Evolutionary conservation across 92 coral and sea anemone species (phyloP), one percentile per base, ranked within the genome.

Genomic region (Palythoa caribaeorum): DNA sequence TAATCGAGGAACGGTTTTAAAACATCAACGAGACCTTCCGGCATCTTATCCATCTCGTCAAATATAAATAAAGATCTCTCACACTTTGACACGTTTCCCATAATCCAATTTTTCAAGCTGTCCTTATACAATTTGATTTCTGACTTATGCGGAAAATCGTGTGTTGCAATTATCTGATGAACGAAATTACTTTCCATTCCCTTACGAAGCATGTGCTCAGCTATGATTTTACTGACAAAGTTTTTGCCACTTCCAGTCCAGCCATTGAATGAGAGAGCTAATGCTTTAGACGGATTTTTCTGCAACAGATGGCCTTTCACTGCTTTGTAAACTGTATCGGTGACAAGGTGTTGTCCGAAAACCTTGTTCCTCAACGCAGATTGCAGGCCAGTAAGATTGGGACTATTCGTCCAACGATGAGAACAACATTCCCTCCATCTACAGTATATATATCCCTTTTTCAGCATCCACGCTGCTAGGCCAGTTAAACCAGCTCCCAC

Each of bases 11-110:
- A 96, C 12, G 99, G 99, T 47, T 95, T 93, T 6, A 96, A 84
- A 55, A 92, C 95, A 83, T 94, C 99, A 15, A 95, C 92, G 10
- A 96, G 91, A 9, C 99, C 99, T 16, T 69, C 73, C 5, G 96
- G 99, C 92, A 95, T 93, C 86, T 96, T 96, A 76, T 96, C 99
- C 96, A 96, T 95, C 83, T 96, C 99, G 65, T 96, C 98, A 86
- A 96, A 96, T 13, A 96, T 96, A 84, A 96, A 96, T 86, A 96
- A 9, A 6, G 98, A 91, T 62, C 92, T 91, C 11, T 91, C 72
- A 81, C 99, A 96, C 17, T 69, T 63, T 36, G 96, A 72, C 4
- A 94, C 96, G 47, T 90, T 89, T 16, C 92, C 89, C n/a, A 84
- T 81, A 3, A 96, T 86, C 87, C 90, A 83, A 15, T 47, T 66